Evolutionary conservation across 2,888 invertebrate species (phyloP).

Genomic region (Cloeon dipterum): DNA sequence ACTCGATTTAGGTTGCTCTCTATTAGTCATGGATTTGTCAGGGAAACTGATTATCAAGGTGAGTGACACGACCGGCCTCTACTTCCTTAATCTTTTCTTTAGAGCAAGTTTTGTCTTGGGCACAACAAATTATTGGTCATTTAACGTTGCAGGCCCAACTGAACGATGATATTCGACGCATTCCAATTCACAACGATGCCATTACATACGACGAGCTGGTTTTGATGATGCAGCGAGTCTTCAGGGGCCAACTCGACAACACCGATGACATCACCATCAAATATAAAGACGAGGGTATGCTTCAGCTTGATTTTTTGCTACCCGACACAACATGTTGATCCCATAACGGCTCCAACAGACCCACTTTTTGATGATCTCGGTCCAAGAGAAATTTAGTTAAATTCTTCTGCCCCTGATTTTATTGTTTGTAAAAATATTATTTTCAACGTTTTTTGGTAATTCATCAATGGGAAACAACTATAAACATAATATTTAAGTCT

Average conservation of each 20-base stretch:
- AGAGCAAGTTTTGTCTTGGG: not conserved
- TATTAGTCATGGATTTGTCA: not conserved
- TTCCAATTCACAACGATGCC: slow-evolving; percentile 47
- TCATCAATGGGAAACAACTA: not conserved
- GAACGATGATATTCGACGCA: slow-evolving; percentile 39
- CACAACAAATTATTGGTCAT: not conserved
- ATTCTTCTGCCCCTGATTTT: slow-evolving; percentile 1
- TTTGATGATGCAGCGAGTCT: slow-evolving; percentile 49
- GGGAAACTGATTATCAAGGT: too few species aligned
- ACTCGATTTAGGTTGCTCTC: too few species aligned
- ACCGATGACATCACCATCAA: slow-evolving; percentile 43
- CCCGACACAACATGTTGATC: too few species aligned
- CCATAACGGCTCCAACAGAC: too few species aligned
- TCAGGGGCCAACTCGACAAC: slow-evolving; percentile 32
- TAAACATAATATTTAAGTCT: too few species aligned
- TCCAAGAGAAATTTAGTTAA: slow-evolving; percentile 9
- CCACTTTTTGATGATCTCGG: too few species aligned
- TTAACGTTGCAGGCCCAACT: slow-evolving; percentile 23
- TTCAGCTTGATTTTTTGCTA: not conserved
- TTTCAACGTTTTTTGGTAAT: slow-evolving; percentile 1
- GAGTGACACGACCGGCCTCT: not conserved
- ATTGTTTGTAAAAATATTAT: too few species aligned
- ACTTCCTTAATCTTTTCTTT: not conserved
- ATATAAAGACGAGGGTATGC: slow-evolving; percentile 42
- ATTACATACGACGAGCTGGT: slow-evolving; percentile 43